These are phyloP conservation scores for Seladonia tumulorum DNA, from an alignment of 2,888 invertebrate genomes.

Conservation along the genomic window DNA sequence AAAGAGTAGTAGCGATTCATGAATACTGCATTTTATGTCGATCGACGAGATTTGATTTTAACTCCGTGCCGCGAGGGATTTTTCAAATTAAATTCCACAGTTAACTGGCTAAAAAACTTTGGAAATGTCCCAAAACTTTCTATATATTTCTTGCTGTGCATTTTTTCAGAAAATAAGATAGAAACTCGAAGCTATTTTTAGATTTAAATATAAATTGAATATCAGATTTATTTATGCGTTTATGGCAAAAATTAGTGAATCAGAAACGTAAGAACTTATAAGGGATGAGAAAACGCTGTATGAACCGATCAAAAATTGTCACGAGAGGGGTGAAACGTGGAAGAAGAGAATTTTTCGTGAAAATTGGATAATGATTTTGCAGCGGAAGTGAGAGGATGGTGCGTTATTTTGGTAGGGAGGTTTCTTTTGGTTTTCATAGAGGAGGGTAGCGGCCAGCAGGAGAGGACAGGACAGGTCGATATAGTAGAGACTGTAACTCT, in stretches of 20 bases:
- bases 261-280: neutral
- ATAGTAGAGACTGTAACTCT: constrained; percentile 74
- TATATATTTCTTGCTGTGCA: neutral
- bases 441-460: constrained; percentile 30
- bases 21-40: no score
- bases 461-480: constrained; percentile 63
- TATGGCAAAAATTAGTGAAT: no score
- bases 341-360: neutral
- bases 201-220: no score
- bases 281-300: neutral
- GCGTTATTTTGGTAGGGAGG: constrained; percentile 14
- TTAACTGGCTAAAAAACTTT: no score
- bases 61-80: no score
- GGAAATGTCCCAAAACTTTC: neutral
- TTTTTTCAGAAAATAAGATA: neutral
- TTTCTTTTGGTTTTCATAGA: constrained; percentile 55
- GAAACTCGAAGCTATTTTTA: neutral
- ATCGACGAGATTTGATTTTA: no score
- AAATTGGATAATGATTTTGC: neutral
- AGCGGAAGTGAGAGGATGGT: neutral
- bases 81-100: no score
- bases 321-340: neutral
- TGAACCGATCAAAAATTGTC: neutral
- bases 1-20: no score
- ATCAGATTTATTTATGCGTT: neutral